Evolutionary conservation across 2,888 invertebrate genomes (phyloP), one percentile per base, ranked within the genome.

Genomic region (Megastigmus dorsalis): DNA sequence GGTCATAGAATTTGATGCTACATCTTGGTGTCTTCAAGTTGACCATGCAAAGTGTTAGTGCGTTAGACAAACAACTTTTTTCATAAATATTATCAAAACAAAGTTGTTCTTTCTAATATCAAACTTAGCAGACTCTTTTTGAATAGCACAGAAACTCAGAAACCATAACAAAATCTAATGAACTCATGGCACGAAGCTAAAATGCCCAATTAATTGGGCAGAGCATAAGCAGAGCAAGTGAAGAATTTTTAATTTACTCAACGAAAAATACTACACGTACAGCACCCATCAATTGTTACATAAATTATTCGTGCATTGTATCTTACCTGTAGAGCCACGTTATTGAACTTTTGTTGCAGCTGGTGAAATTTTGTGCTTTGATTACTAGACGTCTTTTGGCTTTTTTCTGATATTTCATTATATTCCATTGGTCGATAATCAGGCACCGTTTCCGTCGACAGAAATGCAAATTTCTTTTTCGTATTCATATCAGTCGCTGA

Each of bases 391-490:
- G 94, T 94, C 85, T 95, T 95, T 82, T 93, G 92, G 63, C 90
- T 92, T 83, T 94, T 94, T 81, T 94, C 94, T 36, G 90, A 90
- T 66, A 91, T 86, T 76, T 89, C 89, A 70, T 89, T 89, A 10
- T 91, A 89, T 83, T 93, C 92, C 71, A 94, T 91, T 23, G 95
- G 93, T 79, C 96, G 91, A 89, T 96, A 96, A 89, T 96, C 96
- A 50, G 95, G 94, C 80, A 93, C 92, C 36, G 95, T 95, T 89
- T 95, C 95, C n/a, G 93, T 92, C 43, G 95, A 93, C 2, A 96
- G 90, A 89, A 96, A 96, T 4, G 94, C 95, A 88, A 95, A 95
- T 89, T 96, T 96, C 89, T 93, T 93, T 82, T 94, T 92, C 85
- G 94, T 95, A 89, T 95, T 95, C 50, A 93, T 91, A 86, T 94